Base-by-base conservation (phyloP, 2,888 invertebrate species). In the Dorcus parallelipipedus region DNA sequence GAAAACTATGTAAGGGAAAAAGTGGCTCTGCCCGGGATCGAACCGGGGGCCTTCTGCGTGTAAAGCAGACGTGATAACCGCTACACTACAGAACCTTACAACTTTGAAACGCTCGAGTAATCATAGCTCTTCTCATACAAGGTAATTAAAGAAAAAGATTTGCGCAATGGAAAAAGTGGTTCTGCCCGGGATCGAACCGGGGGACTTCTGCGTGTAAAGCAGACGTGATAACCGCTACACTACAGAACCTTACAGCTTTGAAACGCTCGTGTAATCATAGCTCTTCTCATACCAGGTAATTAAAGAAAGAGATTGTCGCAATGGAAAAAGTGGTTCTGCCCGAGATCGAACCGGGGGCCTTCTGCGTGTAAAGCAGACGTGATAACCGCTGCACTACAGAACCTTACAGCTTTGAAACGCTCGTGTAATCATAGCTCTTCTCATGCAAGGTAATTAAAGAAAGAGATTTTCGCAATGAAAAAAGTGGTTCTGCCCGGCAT, bases 11-110 rank as follows among this genome's bases (percentile, higher is more conserved):
- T 6, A 33, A 33, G 0, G 26, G 26, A 33, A 65, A 61, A 59
- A 64, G 33, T 77, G 77, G 77, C 76, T 77, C 76, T 76, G 76
- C 76, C 78, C 78, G 77, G 78, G 78, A 74, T 77, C 76, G 77
- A 78, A 78, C 78, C 78, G 76, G 77, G 76, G 78, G 74, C 77
- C 78, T 77, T 78, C 76, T 78, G 77, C 77, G 77, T 78, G 77
- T 78, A 75, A 78, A 77, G 77, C 77, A 78, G 76, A 77, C 77
- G 77, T 76, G 76, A 77, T 77, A 75, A 76, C 76, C 77, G 73
- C 76, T 76, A 76, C 76, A 76, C 76, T 73, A 76, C 76, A 73
- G 78, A 77, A 69, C 71, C 72, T 1, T 3, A 3, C 2, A 20
- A 2, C 3, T 2, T 2, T 20, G 20, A 20, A 20, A 20, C 3